Evolutionary conservation across 2,888 invertebrate genomes (phyloP), one percentile per base, ranked within the genome.

Genomic region (Eustalomyia histrio): DNA sequence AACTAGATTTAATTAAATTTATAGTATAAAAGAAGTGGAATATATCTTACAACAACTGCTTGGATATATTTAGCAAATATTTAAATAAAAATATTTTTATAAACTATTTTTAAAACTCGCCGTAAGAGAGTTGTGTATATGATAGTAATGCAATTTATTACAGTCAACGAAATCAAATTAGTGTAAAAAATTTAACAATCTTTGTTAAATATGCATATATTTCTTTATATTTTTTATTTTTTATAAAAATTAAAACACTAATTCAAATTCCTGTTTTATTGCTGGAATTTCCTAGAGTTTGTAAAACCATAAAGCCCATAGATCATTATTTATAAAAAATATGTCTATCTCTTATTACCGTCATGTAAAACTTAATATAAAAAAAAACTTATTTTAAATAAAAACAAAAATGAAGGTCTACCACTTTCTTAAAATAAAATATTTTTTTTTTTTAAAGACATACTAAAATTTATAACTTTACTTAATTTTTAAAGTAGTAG

Each of bases 401-500:
- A 39, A 39, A 47, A 5, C n/a, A 79, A 78, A 86, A 84, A 86
- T 83, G 87, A 87, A 87, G 87, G 87, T 88, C 87, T 88, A 85
- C 87, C 86, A 87, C 87, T 87, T 87, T 87, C 87, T 80, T 87
- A 87, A 74, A 55, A 71, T 1, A 47, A 57, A 67, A 33, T 16
- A 50, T 17, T n/a, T 1, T 29, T 29, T 24, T 24, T 6, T 1
- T 1, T 6, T 6, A 29, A 29, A 29, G 7, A 29, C 29, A 29
- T 29, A 29, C 7, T 6, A 29, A 29, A 29, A n/a, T 14, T 47
- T n/a, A 47, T n/a, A 47, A 47, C 43, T 14, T 5, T 5, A 47
- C 14, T 29, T 55, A 39, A 57, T 65, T 43, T 14, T 60, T 60
- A 76, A 76, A 74, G 53, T 61, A 35, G 69, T 21, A 73, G 63